Conservation (phyloP, 1,140 invertebrate genomes). For the Bombus difficillimus region DNA sequence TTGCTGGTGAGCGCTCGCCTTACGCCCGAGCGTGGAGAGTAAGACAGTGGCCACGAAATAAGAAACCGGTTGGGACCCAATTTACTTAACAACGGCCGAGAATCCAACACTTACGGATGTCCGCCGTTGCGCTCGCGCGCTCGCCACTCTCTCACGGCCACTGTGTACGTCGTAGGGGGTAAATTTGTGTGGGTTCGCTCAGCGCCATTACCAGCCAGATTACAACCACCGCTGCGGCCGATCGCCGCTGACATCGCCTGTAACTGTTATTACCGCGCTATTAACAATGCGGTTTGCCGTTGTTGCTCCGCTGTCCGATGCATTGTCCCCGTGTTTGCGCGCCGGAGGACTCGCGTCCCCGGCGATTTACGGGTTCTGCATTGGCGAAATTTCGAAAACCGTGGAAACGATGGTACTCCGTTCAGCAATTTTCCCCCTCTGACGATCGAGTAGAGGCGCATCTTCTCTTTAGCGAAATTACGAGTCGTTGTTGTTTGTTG, state of each 20-base stretch:
- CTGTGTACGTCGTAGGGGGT: conserved; percentile 53
- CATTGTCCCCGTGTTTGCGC: conserved; percentile 26
- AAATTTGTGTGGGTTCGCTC: conserved; percentile 45
- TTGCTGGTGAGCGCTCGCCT: conserved; percentile 54
- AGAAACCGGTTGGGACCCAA: conserved; percentile 83
- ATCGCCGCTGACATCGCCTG: conserved; percentile 41
- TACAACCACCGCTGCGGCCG: conserved; percentile 53
- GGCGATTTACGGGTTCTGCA: conserved; percentile 17
- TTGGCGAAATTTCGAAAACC: conserved; percentile 14
- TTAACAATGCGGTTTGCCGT: conserved; percentile 52
- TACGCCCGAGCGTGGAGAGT: conserved; percentile 69
- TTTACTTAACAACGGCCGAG: conserved; percentile 83
- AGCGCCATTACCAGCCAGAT: conserved; percentile 56
- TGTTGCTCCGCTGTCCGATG: conserved; percentile 35
- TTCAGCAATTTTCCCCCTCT: too few relatives aligned
- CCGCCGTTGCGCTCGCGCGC: conserved; percentile 53
- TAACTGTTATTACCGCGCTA: conserved; percentile 55
- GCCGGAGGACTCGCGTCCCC: background rate
- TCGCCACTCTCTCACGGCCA: background rate
- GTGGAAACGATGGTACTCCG: too few relatives aligned
- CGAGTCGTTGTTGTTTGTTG: rapidly evolving
- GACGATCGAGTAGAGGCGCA: too few relatives aligned
- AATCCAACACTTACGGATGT: conserved; percentile 82
- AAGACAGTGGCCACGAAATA: conserved; percentile 82
- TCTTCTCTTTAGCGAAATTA: too few relatives aligned